These are phyloP conservation scores for Araneus ventricosus DNA, from an alignment of 1,140 invertebrate species.

Conservation along the genomic window DNA sequence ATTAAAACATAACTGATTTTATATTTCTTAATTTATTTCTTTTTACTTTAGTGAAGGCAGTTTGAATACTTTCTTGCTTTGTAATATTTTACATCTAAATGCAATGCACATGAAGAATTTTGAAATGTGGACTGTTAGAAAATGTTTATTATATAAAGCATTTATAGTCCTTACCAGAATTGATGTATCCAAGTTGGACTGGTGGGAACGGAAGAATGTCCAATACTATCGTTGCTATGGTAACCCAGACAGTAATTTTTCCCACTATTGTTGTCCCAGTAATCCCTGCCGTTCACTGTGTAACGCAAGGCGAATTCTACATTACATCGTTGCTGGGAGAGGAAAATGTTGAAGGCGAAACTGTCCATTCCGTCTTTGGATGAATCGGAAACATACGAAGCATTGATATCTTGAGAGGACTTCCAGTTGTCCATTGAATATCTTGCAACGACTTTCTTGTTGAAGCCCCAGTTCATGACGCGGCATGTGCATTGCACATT, in stretches of 20 bases:
- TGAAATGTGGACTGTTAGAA: not conserved
- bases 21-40: too few relatives aligned
- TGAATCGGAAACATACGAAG: slow-evolving; percentile 91
- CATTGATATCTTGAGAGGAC: slow-evolving; percentile 87
- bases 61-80: not conserved
- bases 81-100: not conserved
- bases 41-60: not conserved
- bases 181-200: slow-evolving; percentile 64
- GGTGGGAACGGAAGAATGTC: not conserved
- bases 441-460: slow-evolving; percentile 92
- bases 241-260: slow-evolving; percentile 92
- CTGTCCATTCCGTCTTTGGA: slow-evolving; percentile 94
- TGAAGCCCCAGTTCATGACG: slow-evolving; percentile 93
- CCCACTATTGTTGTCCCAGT: slow-evolving; percentile 94
- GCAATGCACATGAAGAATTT: not conserved
- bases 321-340: slow-evolving; percentile 83
- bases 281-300: slow-evolving; percentile 87
- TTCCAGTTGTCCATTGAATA: slow-evolving; percentile 93
- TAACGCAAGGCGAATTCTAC: slow-evolving; percentile 92
- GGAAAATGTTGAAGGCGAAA: slow-evolving; percentile 88
- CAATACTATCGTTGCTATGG: not conserved
- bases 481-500: slow-evolving; percentile 92
- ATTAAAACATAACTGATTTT: too few relatives aligned
- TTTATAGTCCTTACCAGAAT: slow-evolving; percentile 46
- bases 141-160: not conserved